Evolutionary conservation across 1,140 invertebrate species (phyloP), one percentile per base, ranked within the genome.

Genomic region (Bicyclus anynana): DNA sequence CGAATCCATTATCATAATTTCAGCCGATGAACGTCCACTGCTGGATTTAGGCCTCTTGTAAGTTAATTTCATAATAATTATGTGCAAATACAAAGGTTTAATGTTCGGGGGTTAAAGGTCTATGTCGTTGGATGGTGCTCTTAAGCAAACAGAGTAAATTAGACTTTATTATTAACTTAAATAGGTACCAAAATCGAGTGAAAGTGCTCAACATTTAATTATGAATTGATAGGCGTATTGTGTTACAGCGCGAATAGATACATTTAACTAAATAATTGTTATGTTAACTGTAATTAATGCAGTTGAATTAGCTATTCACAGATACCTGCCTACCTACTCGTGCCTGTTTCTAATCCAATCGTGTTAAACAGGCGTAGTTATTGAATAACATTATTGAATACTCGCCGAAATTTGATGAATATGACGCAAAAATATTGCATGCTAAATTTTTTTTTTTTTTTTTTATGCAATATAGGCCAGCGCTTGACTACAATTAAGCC

Each of bases 181-280:
- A 51, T 59, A 59, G 16, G 14, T 13, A 35, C 14, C 4, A 14
- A 46, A 37, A 37, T 59, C 21, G 3, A 13, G 10, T 54, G 12
- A 47, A 46, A 17, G 13, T 0, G 40, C 20, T 44, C 3, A 10
- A 20, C 13, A 37, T 38, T 13, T 23, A 20, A 18, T 47, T 37
- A 23, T 20, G n/a, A 29, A 42, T 35, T 52, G 40, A 59, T 59
- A 59, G 37, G 40, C 44, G 38, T 59, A 59, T 59, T 40, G 44
- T 29, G 21, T 44, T 44, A 51, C 55, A 17, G 23, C 26, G 40
- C 6, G 55, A 44, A 51, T 51, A 44, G 55, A 51, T 57, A 38
- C 38, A 50, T 44, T 49, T 50, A 29, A 13, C 29, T 56, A 57
- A 57, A 57, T 57, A 50, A 51, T 57, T 50, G 48, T 57, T 50